Evolutionary conservation across 1,140 invertebrate genomes (phyloP).

Genomic region (Drosophila repleta): DNA sequence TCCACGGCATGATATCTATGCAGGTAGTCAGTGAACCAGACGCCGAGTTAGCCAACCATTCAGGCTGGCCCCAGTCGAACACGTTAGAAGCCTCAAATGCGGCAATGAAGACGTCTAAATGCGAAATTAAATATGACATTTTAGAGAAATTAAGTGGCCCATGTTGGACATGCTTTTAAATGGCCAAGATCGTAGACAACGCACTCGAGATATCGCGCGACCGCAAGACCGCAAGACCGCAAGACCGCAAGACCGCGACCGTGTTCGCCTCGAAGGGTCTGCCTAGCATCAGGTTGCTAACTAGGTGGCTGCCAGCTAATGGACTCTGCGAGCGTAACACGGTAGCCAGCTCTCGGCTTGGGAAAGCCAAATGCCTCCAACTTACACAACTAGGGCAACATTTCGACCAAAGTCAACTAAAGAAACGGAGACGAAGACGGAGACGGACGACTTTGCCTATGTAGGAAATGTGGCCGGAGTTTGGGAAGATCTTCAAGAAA

Average conservation of each 20-base stretch:
- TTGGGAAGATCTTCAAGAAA: neutral
- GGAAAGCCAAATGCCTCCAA: constrained; percentile 25
- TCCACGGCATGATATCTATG: constrained; percentile 31
- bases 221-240: neutral
- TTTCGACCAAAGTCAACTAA: neutral
- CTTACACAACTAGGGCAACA: constrained; percentile 17
- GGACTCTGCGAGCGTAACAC: constrained; percentile 24
- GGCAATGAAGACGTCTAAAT: constrained; percentile 74
- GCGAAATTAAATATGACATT: constrained; percentile 77
- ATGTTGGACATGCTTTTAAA: constrained; percentile 62
- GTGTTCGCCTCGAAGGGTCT: constrained; percentile 7
- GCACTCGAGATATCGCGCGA: constrained; percentile 9
- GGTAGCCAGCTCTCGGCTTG: constrained; percentile 28
- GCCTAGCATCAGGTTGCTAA: constrained; percentile 24
- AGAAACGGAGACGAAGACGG: neutral
- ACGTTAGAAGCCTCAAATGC: constrained; percentile 40
- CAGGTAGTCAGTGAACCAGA: constrained; percentile 46
- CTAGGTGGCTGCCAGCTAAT: constrained; percentile 27
- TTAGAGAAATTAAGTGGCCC: constrained; percentile 67
- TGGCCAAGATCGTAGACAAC: constrained; percentile 40
- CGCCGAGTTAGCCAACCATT: constrained; percentile 39
- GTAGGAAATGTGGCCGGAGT: neutral
- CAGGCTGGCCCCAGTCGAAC: constrained; percentile 14
- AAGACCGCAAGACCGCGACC: neutral
- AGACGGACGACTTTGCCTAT: neutral